These are phyloP conservation scores for Caranx melampygus DNA, from an alignment of 2,113 vertebrate species.

Conservation along the genomic window DNA sequence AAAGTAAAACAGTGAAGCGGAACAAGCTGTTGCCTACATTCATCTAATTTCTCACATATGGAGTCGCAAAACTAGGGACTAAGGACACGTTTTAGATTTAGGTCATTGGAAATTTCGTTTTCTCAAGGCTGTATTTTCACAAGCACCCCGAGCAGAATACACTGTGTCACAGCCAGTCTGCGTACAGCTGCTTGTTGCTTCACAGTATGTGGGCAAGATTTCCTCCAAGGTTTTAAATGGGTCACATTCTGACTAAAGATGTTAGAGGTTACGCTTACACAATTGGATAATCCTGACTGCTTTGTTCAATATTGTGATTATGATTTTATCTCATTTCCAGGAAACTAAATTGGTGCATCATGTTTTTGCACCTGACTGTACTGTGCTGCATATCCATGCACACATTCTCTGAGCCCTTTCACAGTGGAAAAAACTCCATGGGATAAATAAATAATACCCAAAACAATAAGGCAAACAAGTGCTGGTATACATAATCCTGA, in stretches of 20 bases:
- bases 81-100: slow-evolving; percentile 38
- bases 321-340: slow-evolving; percentile 47
- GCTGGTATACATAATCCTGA: neutral
- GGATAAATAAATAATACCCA: neutral
- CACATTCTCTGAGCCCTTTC: neutral
- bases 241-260: slow-evolving; percentile 61
- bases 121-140: slow-evolving; percentile 45
- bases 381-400: neutral
- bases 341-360: slow-evolving; percentile 44
- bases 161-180: slow-evolving; percentile 47
- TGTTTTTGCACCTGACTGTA: slow-evolving; percentile 33
- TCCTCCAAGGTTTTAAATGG: slow-evolving; percentile 67
- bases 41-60: neutral
- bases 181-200: slow-evolving; percentile 72
- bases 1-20: neutral
- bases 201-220: slow-evolving; percentile 61
- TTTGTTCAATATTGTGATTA: slow-evolving; percentile 31
- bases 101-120: slow-evolving; percentile 47
- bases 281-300: slow-evolving; percentile 39
- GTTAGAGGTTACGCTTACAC: slow-evolving; percentile 34
- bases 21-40: too few relatives aligned
- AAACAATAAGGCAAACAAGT: neutral
- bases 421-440: neutral
- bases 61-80: slow-evolving; percentile 5
- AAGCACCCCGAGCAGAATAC: slow-evolving; percentile 41